Evolutionary conservation across 2,113 vertebrate genomes (phyloP).

Genomic region (Guaruba guarouba): DNA sequence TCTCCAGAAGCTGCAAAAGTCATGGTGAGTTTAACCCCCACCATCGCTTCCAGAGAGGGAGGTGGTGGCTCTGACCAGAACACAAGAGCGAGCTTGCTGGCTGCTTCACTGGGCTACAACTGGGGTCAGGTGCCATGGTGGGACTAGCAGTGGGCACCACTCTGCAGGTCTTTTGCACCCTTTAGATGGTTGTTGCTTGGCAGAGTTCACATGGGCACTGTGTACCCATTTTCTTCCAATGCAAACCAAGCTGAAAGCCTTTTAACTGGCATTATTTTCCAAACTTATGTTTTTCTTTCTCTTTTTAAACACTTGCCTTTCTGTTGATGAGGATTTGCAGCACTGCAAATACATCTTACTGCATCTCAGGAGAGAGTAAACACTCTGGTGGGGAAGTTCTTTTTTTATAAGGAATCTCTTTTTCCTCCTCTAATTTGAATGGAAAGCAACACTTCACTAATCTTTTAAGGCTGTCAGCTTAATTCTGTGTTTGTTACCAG

Average conservation of each 20-base stretch:
- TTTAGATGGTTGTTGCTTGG: neutral
- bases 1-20: neutral
- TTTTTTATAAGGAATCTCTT: neutral
- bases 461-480: neutral
- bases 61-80: neutral
- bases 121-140: accelerated
- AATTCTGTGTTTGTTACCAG: neutral
- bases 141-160: accelerated
- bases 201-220: neutral
- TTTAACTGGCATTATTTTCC: neutral
- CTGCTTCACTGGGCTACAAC: neutral
- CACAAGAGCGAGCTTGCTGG: neutral
- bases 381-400: neutral
- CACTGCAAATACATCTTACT: neutral
- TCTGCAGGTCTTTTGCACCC: neutral
- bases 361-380: neutral
- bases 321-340: neutral
- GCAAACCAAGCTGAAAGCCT: neutral
- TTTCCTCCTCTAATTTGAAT: neutral
- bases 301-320: slow-evolving; percentile 2
- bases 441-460: neutral
- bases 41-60: accelerated
- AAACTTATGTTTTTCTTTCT: neutral
- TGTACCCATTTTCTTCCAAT: neutral
- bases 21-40: neutral